Conservation (phyloP, 2,797 vertebrate genomes). For the Lemur catta region DNA sequence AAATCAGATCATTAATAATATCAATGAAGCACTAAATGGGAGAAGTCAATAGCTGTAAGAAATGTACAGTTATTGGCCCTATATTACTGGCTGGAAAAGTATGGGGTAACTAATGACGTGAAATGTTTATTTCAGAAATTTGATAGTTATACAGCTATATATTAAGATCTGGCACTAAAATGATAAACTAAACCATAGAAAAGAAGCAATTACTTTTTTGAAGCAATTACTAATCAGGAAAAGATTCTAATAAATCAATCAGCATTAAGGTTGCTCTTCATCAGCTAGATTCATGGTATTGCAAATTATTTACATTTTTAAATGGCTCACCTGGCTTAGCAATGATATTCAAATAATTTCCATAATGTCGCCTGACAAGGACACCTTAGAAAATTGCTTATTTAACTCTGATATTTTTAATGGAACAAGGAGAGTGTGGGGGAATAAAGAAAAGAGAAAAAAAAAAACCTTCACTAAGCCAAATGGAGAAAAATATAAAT, state of each 20-base stretch:
- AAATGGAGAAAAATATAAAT: not conserved
- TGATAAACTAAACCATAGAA: constrained; percentile 65
- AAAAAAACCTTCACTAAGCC: accelerated
- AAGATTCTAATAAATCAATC: constrained; percentile 81
- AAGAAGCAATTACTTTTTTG: constrained; percentile 48
- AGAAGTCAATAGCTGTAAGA: not conserved
- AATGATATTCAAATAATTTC: constrained; percentile 76
- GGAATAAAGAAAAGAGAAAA: accelerated
- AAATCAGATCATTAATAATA: constrained; percentile 46
- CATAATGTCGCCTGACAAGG: constrained; percentile 69
- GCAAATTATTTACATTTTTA: constrained; percentile 78
- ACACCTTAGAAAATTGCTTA: constrained; percentile 71
- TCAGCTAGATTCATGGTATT: constrained; percentile 74
- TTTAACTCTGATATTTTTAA: constrained; percentile 70
- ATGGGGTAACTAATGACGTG: not conserved
- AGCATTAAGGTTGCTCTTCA: constrained; percentile 75
- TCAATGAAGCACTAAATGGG: not conserved
- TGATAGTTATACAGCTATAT: constrained; percentile 55
- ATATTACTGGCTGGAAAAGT: constrained; percentile 35
- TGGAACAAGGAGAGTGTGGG: constrained; percentile 11
- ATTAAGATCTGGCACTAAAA: constrained; percentile 52
- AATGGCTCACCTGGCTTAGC: constrained; percentile 75
- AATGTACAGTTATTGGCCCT: not conserved
- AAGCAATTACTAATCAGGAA: constrained; percentile 75
- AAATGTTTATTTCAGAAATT: constrained; percentile 46